These are phyloP conservation scores for Andrena marginata DNA, from an alignment of 2,888 invertebrate species.

Conservation along the genomic window DNA sequence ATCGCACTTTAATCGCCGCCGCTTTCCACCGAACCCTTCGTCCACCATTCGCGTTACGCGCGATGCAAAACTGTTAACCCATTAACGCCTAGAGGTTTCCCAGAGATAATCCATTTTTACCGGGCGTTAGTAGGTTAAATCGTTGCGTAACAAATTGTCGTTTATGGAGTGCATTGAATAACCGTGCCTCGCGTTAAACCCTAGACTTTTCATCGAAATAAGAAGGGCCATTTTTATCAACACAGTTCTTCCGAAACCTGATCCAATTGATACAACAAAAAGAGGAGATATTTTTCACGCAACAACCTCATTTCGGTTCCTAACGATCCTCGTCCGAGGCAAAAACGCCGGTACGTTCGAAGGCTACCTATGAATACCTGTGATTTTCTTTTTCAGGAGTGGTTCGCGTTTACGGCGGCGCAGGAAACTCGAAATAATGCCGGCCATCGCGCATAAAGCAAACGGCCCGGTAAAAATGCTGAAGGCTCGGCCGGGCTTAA, in stretches of 20 bases:
- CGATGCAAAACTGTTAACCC: neutral
- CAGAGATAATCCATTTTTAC: neutral
- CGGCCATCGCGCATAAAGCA: constrained; percentile 57
- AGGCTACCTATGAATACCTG: constrained; percentile 44
- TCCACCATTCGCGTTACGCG: neutral
- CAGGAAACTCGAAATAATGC: constrained; percentile 67
- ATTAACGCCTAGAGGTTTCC: neutral
- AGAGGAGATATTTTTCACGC: neutral
- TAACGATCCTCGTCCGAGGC: constrained; percentile 1
- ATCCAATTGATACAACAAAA: no score
- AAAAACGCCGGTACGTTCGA: constrained; percentile 21
- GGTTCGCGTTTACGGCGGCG: constrained; percentile 48
- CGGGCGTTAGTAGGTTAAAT: neutral
- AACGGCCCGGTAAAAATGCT: constrained; percentile 50
- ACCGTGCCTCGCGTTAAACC: no score
- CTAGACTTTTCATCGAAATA: no score
- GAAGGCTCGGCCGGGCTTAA: constrained; percentile 27
- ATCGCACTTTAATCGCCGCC: constrained; percentile 8
- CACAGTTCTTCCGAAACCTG: no score
- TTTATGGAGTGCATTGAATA: no score
- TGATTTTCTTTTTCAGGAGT: constrained; percentile 42
- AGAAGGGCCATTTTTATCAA: no score
- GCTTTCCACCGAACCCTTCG: neutral
- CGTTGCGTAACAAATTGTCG: neutral
- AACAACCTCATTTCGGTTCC: neutral